Conservation (phyloP, 2,797 vertebrate genomes). For the Lepus townsendii region DNA sequence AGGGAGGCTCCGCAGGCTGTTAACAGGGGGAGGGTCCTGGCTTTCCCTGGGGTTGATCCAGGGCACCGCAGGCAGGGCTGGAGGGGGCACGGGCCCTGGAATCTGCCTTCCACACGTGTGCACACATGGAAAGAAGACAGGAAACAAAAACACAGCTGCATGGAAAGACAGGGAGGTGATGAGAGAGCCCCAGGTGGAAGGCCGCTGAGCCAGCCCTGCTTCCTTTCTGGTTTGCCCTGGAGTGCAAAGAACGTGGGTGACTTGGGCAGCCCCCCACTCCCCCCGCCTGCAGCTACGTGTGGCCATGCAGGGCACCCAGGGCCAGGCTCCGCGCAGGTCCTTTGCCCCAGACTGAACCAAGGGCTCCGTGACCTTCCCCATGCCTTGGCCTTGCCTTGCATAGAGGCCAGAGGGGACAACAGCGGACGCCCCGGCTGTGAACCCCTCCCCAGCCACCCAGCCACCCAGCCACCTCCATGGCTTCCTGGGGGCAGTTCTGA, state of each 20-base stretch:
- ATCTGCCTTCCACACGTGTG: not conserved
- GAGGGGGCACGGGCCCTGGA: not conserved
- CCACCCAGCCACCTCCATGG: not conserved
- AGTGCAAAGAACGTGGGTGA: not conserved
- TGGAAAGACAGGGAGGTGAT: no score
- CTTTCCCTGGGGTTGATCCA: not conserved
- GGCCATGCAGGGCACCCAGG: no score
- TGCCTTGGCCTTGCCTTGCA: not conserved
- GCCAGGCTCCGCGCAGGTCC: not conserved
- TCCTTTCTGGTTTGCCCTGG: not conserved
- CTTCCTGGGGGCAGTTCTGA: conserved; percentile 41
- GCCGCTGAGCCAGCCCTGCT: not conserved
- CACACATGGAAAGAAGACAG: not conserved
- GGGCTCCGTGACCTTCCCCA: not conserved
- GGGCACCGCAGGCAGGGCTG: not conserved
- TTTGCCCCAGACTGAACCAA: not conserved
- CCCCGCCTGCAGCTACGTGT: not conserved
- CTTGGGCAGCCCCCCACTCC: not conserved
- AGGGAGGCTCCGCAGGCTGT: not conserved
- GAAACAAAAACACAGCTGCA: not conserved
- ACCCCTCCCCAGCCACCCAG: not conserved
- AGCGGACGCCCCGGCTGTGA: not conserved
- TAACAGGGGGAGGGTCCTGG: not conserved
- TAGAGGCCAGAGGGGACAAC: not conserved
- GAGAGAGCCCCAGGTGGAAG: fast-evolving